These are phyloP conservation scores for Nomada lathburiana DNA, from an alignment of 2,888 invertebrate genomes.

Conservation along the genomic window DNA sequence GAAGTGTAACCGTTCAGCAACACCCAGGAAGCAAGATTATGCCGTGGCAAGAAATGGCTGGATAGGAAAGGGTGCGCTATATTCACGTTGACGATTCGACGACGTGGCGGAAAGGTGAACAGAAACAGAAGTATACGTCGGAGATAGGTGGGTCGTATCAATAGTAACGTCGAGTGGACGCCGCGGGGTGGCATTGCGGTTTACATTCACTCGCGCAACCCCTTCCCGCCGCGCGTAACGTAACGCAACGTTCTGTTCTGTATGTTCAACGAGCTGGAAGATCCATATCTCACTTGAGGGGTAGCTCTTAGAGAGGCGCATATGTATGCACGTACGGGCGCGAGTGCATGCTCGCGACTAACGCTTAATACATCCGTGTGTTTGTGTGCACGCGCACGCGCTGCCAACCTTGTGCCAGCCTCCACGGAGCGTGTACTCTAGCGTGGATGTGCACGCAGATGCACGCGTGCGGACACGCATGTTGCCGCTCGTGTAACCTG, in stretches of 20 bases:
- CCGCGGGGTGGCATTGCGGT: constrained; percentile 69
- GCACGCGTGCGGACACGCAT: constrained; percentile 39
- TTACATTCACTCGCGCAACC: constrained; percentile 64
- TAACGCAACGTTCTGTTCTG: constrained; percentile 75
- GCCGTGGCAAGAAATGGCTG: no score
- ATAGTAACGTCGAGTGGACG: constrained; percentile 65
- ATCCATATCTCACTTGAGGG: constrained; percentile 80
- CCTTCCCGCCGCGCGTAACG: constrained; percentile 56
- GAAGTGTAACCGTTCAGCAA: not conserved
- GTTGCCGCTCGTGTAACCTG: constrained; percentile 38
- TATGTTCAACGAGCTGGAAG: constrained; percentile 82
- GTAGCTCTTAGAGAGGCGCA: constrained; percentile 73
- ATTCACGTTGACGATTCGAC: constrained; percentile 27
- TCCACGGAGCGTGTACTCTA: not conserved
- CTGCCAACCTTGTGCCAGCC: constrained; percentile 17
- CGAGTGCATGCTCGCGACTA: constrained; percentile 55
- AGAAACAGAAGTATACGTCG: constrained; percentile 24
- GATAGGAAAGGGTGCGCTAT: not conserved
- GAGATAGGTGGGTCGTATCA: constrained; percentile 57
- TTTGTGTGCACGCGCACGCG: constrained; percentile 35
- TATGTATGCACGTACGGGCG: constrained; percentile 40
- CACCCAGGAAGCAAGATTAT: not conserved
- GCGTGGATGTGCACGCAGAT: constrained; percentile 44
- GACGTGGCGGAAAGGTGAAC: constrained; percentile 23
- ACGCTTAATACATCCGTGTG: constrained; percentile 41